Percentiles rank a stretch among this genome's conserved stretches.
Conservation (phyloP, 2,797 vertebrate species). For the Ibycter americanus region DNA sequence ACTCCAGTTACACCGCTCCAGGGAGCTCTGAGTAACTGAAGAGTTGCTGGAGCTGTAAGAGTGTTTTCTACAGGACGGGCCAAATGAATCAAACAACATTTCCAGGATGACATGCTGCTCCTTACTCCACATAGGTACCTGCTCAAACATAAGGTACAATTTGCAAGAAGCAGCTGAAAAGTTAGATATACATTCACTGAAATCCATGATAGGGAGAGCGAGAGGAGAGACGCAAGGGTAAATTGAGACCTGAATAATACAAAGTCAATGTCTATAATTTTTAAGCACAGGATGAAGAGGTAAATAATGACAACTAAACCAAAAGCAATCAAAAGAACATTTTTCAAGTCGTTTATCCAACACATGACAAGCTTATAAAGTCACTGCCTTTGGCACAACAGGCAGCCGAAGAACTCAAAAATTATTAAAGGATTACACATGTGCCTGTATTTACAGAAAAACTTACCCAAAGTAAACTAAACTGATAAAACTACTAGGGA, state of each 20-base stretch:
- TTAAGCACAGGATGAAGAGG: not conserved
- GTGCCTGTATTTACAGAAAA: not conserved
- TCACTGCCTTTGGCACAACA: not conserved
- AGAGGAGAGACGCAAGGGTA: not conserved
- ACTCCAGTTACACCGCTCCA: not conserved
- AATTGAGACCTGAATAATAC: not conserved
- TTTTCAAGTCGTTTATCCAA: not conserved
- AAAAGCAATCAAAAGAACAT: not conserved
- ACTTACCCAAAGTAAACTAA: not conserved
- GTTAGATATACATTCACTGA: not conserved
- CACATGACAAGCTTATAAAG: not conserved
- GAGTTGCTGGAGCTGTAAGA: not conserved
- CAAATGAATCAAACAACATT: not conserved
- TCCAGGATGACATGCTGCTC: not conserved
- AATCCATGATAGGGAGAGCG: not conserved
- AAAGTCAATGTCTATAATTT: not conserved
- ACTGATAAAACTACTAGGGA: not conserved
- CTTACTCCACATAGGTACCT: not conserved
- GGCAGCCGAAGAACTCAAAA: not conserved
- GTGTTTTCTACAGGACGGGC: not conserved
- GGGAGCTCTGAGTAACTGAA: not conserved
- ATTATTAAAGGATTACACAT: not conserved
- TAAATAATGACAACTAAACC: not conserved
- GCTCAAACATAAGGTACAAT: not conserved
- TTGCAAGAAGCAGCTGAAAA: not conserved